A percentile compares a stretch with the other conserved stretches of the same genome.
phyloP scores from a whole-genome alignment of 2,113 vertebrate species.

The Cheirogaleus medius region DNA sequence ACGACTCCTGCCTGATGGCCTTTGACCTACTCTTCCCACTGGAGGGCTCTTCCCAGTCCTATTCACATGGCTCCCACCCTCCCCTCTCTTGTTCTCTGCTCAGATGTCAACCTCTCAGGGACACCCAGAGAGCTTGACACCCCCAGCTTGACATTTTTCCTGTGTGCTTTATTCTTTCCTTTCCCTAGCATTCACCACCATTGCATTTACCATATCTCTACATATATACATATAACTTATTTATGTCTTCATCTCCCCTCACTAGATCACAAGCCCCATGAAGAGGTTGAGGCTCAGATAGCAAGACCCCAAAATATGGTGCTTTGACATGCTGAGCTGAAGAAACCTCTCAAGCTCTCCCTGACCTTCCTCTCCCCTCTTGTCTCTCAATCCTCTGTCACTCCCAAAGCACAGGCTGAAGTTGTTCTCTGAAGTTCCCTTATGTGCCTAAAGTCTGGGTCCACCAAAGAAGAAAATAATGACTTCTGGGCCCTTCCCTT shows the following conservation, averaged over 20 bases:
- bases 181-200: not conserved
- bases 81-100: not conserved
- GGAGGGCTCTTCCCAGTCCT: not conserved
- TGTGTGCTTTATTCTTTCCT: too few relatives aligned
- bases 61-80: not conserved
- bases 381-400: not conserved
- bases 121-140: rapidly evolving
- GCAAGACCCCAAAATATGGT: not conserved
- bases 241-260: too few relatives aligned
- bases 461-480: not conserved
- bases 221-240: not conserved
- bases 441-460: not conserved
- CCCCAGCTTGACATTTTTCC: rapidly evolving
- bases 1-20: not conserved
- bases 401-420: not conserved
- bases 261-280: rapidly evolving
- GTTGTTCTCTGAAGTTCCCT: not conserved
- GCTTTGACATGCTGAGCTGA: not conserved
- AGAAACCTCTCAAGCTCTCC: not conserved
- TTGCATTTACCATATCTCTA: not conserved
- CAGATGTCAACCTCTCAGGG: not conserved
- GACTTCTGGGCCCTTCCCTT: not conserved
- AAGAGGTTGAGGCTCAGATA: not conserved
- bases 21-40: not conserved
- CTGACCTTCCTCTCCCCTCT: not conserved